Conservation (phyloP, 2,888 invertebrate species). For the Drosophila siamana region DNA sequence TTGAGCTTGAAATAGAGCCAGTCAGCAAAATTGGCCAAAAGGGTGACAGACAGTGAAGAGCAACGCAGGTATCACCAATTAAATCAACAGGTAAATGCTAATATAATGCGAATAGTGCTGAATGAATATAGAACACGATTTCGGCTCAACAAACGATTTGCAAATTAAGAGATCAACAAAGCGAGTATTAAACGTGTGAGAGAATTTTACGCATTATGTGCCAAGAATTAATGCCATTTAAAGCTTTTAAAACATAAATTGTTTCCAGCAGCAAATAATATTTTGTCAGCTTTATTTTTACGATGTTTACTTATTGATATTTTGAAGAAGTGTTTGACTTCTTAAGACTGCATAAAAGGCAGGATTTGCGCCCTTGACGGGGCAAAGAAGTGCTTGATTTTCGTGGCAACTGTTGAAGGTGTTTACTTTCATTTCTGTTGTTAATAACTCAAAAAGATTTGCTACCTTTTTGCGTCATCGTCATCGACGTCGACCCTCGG, state of each 20-base stretch:
- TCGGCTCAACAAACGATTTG: neutral
- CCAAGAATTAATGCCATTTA: neutral
- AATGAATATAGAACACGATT: neutral
- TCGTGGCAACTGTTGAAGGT: neutral
- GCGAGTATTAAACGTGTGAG: neutral
- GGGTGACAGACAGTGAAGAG: neutral
- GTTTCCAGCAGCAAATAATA: neutral
- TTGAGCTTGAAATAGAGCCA: constrained; percentile 72
- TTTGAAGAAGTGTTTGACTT: neutral
- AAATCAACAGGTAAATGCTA: constrained; percentile 30
- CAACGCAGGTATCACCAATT: constrained; percentile 1
- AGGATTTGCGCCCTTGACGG: neutral
- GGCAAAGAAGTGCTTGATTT: neutral
- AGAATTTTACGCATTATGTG: too few species aligned
- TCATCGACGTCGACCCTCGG: neutral
- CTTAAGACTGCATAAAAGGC: neutral
- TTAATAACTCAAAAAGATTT: constrained; percentile 3
- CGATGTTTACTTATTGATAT: neutral
- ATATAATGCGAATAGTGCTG: neutral
- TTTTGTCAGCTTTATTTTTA: neutral
- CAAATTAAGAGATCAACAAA: neutral
- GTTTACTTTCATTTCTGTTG: neutral
- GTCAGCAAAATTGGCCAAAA: constrained; percentile 50
- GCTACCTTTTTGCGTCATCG: neutral
- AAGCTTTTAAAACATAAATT: neutral